Conservation (phyloP, 2,888 invertebrate genomes). For the Polietes domitor region DNA sequence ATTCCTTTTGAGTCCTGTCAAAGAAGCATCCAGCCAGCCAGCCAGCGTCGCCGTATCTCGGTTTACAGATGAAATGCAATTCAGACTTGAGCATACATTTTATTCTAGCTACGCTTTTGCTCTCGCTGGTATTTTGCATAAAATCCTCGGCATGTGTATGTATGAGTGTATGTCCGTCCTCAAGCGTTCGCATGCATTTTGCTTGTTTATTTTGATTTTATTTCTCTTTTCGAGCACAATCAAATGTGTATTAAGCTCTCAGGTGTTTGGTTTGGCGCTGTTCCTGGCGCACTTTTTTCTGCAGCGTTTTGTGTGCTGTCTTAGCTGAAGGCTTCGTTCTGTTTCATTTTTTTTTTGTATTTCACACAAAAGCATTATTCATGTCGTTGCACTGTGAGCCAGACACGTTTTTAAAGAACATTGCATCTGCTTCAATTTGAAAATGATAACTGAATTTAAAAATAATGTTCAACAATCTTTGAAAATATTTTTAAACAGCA, state of each 20-base stretch:
- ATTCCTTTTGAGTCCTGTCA: constrained; percentile 71
- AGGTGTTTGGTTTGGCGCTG: constrained; percentile 58
- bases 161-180: background rate
- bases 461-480: too few relatives aligned
- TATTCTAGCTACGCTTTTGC: constrained; percentile 22
- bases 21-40: constrained; percentile 38
- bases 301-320: background rate
- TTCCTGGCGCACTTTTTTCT: constrained; percentile 6
- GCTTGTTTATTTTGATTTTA: constrained; percentile 48
- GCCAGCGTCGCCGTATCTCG: constrained; percentile 66
- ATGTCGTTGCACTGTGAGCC: background rate
- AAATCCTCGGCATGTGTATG: constrained; percentile 35
- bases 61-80: constrained; percentile 78
- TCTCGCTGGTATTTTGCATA: constrained; percentile 29
- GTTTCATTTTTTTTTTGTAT: background rate
- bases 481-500: too few relatives aligned
- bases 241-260: constrained; percentile 70
- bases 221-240: constrained; percentile 47
- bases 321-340: background rate
- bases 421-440: too few relatives aligned
- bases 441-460: too few relatives aligned
- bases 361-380: background rate
- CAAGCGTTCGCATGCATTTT: constrained; percentile 29
- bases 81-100: constrained; percentile 69
- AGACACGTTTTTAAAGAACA: too few relatives aligned